A percentile compares a stretch with the other conserved stretches of the same genome.
Conservation (phyloP, 2,113 vertebrate genomes). For the Varanus komodoensis region DNA sequence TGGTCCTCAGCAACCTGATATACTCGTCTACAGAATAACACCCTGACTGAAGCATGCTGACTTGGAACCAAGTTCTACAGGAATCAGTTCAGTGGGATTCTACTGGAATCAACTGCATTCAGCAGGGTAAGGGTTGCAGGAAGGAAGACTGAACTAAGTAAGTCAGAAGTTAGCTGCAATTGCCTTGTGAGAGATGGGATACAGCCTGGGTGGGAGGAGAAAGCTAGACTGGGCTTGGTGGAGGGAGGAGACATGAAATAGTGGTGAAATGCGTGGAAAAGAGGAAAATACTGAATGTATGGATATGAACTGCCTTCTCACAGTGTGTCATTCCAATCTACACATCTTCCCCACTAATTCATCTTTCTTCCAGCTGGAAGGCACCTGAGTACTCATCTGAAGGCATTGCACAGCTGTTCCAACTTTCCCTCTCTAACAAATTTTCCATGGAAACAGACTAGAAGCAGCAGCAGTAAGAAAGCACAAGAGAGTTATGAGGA, state of each 20-base stretch:
- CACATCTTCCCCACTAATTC: not conserved
- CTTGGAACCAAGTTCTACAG: not conserved
- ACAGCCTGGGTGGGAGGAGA: no score
- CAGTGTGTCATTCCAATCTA: not conserved
- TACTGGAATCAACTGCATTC: no score
- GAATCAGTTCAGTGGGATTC: not conserved
- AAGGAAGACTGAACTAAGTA: not conserved
- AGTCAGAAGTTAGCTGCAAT: not conserved
- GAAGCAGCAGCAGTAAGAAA: no score
- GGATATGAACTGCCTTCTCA: not conserved
- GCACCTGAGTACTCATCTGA: no score
- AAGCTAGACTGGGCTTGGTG: constrained; percentile 2
- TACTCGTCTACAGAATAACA: constrained; percentile 28
- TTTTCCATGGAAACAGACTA: no score
- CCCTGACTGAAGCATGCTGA: constrained; percentile 7
- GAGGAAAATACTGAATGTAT: not conserved
- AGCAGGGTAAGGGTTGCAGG: no score
- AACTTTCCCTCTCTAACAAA: no score
- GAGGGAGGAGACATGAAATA: not conserved
- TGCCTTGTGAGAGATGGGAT: not conserved
- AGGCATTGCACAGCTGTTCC: no score
- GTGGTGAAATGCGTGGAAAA: not conserved
- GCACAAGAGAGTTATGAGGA: no score
- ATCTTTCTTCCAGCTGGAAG: no score
- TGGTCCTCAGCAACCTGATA: constrained; percentile 9